Percentiles rank a stretch among this genome's conserved stretches.
Conservation (phyloP, 2,888 invertebrate genomes). For the Taphrorychus bicolor region DNA sequence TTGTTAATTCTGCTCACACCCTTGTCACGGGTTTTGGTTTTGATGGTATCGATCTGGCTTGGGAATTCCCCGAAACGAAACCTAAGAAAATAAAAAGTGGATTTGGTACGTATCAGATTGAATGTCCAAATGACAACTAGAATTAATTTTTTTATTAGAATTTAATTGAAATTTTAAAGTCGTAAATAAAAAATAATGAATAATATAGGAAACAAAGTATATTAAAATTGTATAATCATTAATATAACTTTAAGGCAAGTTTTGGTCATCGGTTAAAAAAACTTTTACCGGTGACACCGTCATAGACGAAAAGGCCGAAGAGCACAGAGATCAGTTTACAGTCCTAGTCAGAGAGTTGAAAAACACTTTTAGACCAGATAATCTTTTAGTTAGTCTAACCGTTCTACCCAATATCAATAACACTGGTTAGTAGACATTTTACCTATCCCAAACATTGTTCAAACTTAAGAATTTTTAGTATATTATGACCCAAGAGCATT, state of each 20-base stretch:
- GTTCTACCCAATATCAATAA: constrained; percentile 76
- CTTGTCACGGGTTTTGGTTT: constrained; percentile 79
- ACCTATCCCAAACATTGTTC: neutral
- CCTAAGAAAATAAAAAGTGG: constrained; percentile 72
- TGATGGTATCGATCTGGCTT: constrained; percentile 86
- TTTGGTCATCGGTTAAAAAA: constrained; percentile 83
- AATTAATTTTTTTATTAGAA: neutral
- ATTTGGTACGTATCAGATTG: constrained; percentile 43
- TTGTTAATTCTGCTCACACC: constrained; percentile 78
- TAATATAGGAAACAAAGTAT: too few relatives aligned
- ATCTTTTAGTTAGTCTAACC: constrained; percentile 64
- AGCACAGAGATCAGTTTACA: constrained; percentile 81
- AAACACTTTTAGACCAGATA: constrained; percentile 70
- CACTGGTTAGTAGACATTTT: constrained; percentile 56
- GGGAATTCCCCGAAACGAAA: constrained; percentile 83
- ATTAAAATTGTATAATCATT: too few relatives aligned
- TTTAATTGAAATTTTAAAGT: too few relatives aligned
- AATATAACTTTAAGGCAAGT: too few relatives aligned
- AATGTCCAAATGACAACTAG: neutral
- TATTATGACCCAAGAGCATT: constrained; percentile 79
- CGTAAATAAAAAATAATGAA: too few relatives aligned
- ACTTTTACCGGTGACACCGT: constrained; percentile 70
- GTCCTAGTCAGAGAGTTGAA: constrained; percentile 77
- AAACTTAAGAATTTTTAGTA: constrained; percentile 60
- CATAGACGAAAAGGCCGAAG: constrained; percentile 78